phyloP scores from a whole-genome alignment of 2,888 invertebrate species.

The Bedellia somnulentella region DNA sequence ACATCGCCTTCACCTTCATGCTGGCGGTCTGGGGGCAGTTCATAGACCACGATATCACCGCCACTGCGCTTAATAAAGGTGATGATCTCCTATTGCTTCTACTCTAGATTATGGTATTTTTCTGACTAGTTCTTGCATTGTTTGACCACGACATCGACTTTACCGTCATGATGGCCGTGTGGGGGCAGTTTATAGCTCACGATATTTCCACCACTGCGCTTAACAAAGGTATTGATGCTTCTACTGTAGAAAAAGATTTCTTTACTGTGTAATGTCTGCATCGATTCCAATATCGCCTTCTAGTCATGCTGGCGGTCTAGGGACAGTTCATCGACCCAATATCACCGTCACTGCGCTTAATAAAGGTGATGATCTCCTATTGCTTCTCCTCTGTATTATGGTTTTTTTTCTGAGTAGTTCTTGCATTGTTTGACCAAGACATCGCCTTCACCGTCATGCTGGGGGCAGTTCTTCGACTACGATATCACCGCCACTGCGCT shows the following conservation, averaged over 20 bases:
- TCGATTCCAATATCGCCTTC: constrained; percentile 73
- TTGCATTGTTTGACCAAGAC: no score
- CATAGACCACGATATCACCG: constrained; percentile 84
- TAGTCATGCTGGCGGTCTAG: constrained; percentile 85
- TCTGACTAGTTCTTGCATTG: no score
- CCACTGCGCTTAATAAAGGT: constrained; percentile 77
- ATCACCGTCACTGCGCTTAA: constrained; percentile 81
- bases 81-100: no score
- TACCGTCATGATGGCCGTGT: constrained; percentile 83
- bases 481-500: constrained; percentile 84
- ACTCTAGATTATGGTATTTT: no score
- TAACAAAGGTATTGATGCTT: constrained; percentile 70
- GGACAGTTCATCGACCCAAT: constrained; percentile 87
- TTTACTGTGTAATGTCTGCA: no score
- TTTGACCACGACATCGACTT: constrained; percentile 76
- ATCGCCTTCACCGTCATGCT: constrained; percentile 79
- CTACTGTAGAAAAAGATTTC: no score
- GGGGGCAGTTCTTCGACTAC: constrained; percentile 88
- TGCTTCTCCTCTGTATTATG: no score
- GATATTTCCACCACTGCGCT: constrained; percentile 84
- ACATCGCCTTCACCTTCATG: constrained; percentile 79
- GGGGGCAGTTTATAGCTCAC: constrained; percentile 88
- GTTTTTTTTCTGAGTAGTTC: no score
- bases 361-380: no score
- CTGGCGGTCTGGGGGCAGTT: constrained; percentile 89